Evolutionary conservation across 2,888 invertebrate species (phyloP).

Genomic region (Zonitis immaculata): DNA sequence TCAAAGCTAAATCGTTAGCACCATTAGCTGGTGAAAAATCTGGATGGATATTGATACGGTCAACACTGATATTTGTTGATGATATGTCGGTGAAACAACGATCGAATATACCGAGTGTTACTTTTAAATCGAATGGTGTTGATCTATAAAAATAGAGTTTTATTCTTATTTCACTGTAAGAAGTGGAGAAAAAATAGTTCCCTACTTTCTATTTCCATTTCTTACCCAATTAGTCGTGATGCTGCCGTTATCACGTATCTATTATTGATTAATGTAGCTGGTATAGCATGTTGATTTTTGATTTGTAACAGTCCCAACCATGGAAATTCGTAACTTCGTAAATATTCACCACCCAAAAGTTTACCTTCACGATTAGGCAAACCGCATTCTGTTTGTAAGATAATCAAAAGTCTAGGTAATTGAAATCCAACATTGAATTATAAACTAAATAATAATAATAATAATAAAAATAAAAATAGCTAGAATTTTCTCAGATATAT

Average conservation of each 20-base stretch:
- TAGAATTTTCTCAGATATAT: too few relatives aligned
- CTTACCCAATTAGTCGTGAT: constrained; percentile 51
- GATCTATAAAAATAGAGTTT: constrained; percentile 43
- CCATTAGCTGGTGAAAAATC: constrained; percentile 52
- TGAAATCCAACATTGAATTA: too few relatives aligned
- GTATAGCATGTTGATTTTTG: constrained; percentile 39
- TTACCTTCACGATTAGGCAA: constrained; percentile 47
- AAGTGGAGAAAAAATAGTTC: too few relatives aligned
- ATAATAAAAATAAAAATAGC: too few relatives aligned
- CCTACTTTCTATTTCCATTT: too few relatives aligned
- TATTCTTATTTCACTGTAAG: too few relatives aligned
- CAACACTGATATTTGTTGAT: constrained; percentile 52
- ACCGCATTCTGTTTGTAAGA: constrained; percentile 53
- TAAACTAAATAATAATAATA: constrained; percentile 10
- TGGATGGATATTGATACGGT: constrained; percentile 52
- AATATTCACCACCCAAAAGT: constrained; percentile 50
- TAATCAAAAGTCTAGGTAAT: too few relatives aligned
- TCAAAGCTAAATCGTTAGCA: constrained; percentile 57
- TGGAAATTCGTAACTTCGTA: constrained; percentile 53
- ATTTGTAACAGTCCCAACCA: constrained; percentile 53
- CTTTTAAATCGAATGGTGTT: constrained; percentile 49
- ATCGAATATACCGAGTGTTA: constrained; percentile 54
- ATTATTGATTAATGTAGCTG: constrained; percentile 56
- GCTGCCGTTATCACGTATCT: constrained; percentile 56
- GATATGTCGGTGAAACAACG: constrained; percentile 51